Conservation (phyloP, 2,797 vertebrate species). For the Esox lucius region DNA sequence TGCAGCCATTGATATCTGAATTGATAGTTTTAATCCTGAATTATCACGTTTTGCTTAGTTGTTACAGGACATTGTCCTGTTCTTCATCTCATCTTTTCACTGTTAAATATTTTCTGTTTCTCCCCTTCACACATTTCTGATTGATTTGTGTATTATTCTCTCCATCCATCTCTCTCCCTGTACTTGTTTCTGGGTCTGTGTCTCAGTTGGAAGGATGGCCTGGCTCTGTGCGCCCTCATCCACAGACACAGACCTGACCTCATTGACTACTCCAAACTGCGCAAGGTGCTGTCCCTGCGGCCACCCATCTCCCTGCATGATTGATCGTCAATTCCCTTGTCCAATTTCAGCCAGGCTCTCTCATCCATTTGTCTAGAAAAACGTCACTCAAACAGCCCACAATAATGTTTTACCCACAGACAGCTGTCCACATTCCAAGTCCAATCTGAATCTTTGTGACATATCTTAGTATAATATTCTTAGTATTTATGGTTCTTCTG, state of each 20-base stretch:
- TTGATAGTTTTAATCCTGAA: not conserved
- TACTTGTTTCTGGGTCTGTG: not conserved
- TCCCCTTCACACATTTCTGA: not conserved
- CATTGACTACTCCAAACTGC: conserved; percentile 89
- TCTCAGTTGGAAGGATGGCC: conserved; percentile 88
- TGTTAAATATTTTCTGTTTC: not conserved
- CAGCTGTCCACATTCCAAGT: not conserved
- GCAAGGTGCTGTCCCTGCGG: conserved; percentile 74
- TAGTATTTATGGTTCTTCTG: not conserved
- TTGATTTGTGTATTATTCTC: not conserved
- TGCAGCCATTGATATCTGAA: not conserved
- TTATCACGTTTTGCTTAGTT: not conserved
- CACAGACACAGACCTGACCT: conserved; percentile 89
- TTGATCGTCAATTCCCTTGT: not conserved
- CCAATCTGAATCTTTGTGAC: not conserved
- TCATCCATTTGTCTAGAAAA: not conserved
- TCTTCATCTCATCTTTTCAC: not conserved
- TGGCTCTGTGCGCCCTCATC: conserved; percentile 92
- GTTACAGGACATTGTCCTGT: not conserved
- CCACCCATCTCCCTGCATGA: not conserved
- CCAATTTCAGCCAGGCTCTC: not conserved
- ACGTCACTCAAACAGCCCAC: not conserved
- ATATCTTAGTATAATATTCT: no score
- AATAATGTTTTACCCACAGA: not conserved
- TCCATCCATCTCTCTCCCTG: not conserved